Evolutionary conservation across 1,140 invertebrate species (phyloP).

Genomic region (Pseudachorutes palmiensis): DNA sequence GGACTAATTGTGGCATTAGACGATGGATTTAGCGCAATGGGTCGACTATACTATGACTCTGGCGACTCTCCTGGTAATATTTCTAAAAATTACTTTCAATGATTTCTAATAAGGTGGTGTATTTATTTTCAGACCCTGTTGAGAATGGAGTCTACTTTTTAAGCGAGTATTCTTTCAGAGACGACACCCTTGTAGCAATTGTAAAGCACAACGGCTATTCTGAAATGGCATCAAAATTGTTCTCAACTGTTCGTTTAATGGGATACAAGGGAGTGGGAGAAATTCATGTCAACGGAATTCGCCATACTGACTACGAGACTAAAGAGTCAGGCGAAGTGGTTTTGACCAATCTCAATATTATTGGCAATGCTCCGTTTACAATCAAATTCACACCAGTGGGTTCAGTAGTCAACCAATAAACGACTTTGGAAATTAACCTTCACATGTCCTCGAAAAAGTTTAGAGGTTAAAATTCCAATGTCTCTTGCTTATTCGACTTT

Average conservation of each 20-base stretch:
- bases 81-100: constrained; percentile 40
- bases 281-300: constrained; percentile 18
- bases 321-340: constrained; percentile 19
- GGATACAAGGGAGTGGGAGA: constrained; percentile 6
- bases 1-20: constrained; percentile 56
- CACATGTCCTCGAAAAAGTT: too few relatives aligned
- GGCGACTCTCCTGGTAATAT: constrained; percentile 50
- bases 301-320: constrained; percentile 3
- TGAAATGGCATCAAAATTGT: constrained; percentile 20
- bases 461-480: too few relatives aligned
- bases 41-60: constrained; percentile 68
- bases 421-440: too few relatives aligned
- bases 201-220: constrained; percentile 26
- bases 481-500: too few relatives aligned
- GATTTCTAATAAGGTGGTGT: too few relatives aligned
- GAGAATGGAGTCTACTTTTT: constrained; percentile 23
- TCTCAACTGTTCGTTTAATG: constrained; percentile 22
- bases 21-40: constrained; percentile 48
- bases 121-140: constrained; percentile 40
- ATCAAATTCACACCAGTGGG: constrained; percentile 19
- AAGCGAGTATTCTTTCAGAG: constrained; percentile 1
- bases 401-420: too few relatives aligned
- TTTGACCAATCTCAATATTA: constrained; percentile 17
- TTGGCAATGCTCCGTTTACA: constrained; percentile 4
- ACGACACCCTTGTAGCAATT: neutral